These are phyloP conservation scores for Pipistrellus pipistrellus DNA, from an alignment of 2,797 vertebrate species.

Conservation along the genomic window DNA sequence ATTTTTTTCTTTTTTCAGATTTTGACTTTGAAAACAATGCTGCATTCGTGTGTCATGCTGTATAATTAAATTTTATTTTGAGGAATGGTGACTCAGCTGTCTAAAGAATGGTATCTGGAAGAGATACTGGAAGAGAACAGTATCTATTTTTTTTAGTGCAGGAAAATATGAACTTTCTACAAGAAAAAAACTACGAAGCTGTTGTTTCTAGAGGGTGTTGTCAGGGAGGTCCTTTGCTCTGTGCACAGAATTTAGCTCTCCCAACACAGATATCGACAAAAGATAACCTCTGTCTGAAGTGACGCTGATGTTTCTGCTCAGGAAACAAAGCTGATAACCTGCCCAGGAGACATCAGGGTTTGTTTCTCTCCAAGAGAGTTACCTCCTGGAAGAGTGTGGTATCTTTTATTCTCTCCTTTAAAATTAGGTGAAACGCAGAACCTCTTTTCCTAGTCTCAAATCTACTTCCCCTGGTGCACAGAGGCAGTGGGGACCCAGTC, in stretches of 20 bases:
- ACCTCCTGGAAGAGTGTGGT: background rate
- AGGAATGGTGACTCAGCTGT: background rate
- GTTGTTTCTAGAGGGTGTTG: background rate
- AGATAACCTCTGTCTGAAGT: background rate
- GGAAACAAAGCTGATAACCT: background rate
- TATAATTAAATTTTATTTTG: background rate
- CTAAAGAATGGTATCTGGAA: background rate
- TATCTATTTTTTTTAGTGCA: background rate
- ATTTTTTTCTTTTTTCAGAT: background rate
- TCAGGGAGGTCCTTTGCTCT: background rate
- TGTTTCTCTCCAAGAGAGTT: background rate
- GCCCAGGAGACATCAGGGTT: background rate
- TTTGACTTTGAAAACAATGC: conserved; percentile 36
- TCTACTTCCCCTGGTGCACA: background rate
- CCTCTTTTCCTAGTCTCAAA: background rate
- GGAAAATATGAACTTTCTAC: conserved; percentile 18
- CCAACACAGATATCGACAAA: background rate
- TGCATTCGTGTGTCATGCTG: background rate
- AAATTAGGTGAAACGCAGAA: background rate
- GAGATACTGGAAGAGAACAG: background rate
- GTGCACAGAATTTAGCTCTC: background rate
- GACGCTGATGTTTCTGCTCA: background rate
- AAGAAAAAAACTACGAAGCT: background rate
- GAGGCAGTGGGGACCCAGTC: background rate
- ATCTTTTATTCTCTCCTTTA: background rate